A percentile compares a stretch with the other conserved stretches of the same genome.
These are phyloP conservation scores for Amyelois transitella DNA, from an alignment of 1,140 invertebrate genomes.

Conservation along the genomic window DNA sequence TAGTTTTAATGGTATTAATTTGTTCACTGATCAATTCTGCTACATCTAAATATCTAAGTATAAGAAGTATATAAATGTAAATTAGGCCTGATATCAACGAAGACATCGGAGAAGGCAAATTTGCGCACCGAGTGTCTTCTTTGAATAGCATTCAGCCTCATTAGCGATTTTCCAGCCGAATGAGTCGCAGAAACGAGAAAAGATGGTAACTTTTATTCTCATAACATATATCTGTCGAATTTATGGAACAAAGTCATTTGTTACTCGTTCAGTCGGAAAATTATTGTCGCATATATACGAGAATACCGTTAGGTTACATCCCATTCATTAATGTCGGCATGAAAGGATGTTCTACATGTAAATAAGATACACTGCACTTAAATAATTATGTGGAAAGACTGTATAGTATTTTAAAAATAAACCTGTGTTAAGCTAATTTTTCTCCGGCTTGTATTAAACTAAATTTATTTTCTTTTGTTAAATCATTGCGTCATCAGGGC, in stretches of 20 bases:
- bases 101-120: slow-evolving; percentile 32
- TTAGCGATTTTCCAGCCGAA: slow-evolving; percentile 53
- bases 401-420: no score
- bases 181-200: slow-evolving; percentile 24
- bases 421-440: no score
- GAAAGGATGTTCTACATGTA: neutral
- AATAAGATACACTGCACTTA: no score
- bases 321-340: neutral
- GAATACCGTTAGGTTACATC: neutral
- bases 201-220: slow-evolving; percentile 31
- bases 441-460: no score
- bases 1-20: neutral
- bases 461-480: no score
- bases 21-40: neutral
- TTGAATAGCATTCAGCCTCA: slow-evolving; percentile 38
- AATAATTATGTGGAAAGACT: no score
- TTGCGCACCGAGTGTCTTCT: slow-evolving; percentile 23
- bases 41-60: slow-evolving; percentile 9
- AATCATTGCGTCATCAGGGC: no score
- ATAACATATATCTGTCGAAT: slow-evolving; percentile 27
- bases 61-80: neutral
- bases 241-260: slow-evolving; percentile 20
- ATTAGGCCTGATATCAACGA: neutral
- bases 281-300: slow-evolving; percentile 18
- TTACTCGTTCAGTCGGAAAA: slow-evolving; percentile 25